Base-by-base conservation (phyloP, 1,140 invertebrate genomes). In the Antheraea pernyi region DNA sequence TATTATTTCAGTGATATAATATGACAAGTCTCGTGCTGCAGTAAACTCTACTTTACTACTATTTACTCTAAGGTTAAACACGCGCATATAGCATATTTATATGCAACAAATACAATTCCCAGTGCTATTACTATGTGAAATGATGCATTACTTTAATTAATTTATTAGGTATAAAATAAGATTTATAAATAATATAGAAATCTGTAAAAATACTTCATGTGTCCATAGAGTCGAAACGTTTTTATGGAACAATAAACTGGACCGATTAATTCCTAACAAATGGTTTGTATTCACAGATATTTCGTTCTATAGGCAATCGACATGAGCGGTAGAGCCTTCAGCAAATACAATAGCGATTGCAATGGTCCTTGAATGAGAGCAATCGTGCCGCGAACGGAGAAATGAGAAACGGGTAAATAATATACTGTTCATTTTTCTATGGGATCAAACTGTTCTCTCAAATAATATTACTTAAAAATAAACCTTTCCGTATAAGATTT, bases 321-420 rank as follows among this genome's bases (percentile, higher is more conserved):
- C 86, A 86, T 82, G 85, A 85, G 83, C 84, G 67, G 76, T 82
- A 75, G 79, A 88, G 88, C 81, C 79, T 82, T 88, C 78, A 65
- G 88, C 82, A 90, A 90, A 90, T 79, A 89, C 82, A 85, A 86
- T 86, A 87, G 80, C 79, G 76, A 78, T 65, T 79, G 80, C 81
- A 82, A 84, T 82, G 79, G 71, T 77, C 73, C 81, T 82, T 74
- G 78, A 83, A 85, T 72, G 71, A 71, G 71, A 69, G 71, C 77
- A 76, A 87, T 81, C 77, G 83, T 79, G 83, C 79, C 71, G 70
- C 78, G 74, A 73, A 76, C 71, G 74, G 65, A 53, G 80, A 82
- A 76, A 84, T 81, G 78, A 86, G 84, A 83, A 76, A 73, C 71
- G 75, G 62, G 80, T 74, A 84, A 88, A 89, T 82, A 86, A 82